phyloP scores from a whole-genome alignment of 2,113 vertebrate species.

The Fregetta grallaria region DNA sequence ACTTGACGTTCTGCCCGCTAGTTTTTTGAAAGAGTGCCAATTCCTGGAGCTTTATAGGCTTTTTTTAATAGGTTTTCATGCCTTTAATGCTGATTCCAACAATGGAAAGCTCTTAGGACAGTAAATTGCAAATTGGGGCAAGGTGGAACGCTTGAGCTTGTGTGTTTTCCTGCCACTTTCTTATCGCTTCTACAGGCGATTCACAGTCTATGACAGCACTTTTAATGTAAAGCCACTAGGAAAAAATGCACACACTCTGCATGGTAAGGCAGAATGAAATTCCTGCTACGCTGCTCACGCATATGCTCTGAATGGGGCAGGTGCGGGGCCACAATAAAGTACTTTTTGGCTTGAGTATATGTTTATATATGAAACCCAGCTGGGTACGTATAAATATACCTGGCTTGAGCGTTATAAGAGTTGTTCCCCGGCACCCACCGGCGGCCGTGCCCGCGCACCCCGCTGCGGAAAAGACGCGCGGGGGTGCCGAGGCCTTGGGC shows the following conservation, averaged over 20 bases:
- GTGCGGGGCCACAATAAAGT: background rate
- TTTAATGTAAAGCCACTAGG: background rate
- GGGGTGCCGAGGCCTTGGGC: background rate
- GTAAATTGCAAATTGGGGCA: accelerated
- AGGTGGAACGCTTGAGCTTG: background rate
- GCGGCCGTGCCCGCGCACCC: background rate
- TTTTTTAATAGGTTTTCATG: background rate
- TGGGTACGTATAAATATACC: accelerated
- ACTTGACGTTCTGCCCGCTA: accelerated
- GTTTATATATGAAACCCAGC: background rate
- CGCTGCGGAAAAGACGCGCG: no score
- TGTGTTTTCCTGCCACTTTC: background rate
- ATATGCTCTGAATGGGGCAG: accelerated
- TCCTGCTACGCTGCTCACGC: accelerated
- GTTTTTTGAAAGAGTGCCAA: accelerated
- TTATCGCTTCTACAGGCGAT: accelerated
- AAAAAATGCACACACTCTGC: accelerated
- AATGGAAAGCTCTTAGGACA: accelerated
- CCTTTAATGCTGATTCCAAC: background rate
- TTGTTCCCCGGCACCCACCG: accelerated
- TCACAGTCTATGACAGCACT: accelerated
- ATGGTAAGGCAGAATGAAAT: accelerated
- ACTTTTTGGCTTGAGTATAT: background rate
- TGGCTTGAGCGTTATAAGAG: accelerated
- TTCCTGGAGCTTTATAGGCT: background rate